Base-by-base conservation (phyloP, 2,888 invertebrate genomes). In the Cenopis cana region DNA sequence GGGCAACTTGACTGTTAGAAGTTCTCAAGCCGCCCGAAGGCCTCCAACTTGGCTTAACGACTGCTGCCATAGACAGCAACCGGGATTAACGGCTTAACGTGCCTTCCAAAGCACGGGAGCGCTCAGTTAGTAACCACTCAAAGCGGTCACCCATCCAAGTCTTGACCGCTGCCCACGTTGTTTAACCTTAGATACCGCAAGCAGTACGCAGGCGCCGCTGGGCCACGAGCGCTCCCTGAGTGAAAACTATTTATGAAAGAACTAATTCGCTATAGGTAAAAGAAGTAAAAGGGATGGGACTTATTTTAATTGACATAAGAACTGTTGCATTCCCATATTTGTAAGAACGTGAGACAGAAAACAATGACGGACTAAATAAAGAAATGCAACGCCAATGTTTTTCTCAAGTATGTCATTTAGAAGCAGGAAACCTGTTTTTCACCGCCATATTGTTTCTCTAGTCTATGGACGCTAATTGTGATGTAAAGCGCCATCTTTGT, bases 401-500 rank as follows among this genome's bases (percentile, higher is more conserved):
- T 66, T 61, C 82, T 77, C 76, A 82, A 80, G 80, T 80, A 80
- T 80, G 79, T 82, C 82, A 84, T 85, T 84, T 81, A 83, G 83
- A 85, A 83, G 81, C 82, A 84, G 86, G 86, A 88, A 89, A 89
- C 89, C 86, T 89, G 91, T 91, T 90, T 90, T 90, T 90, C 90
- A 86, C 77, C 77, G 78, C 79, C 81, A 85, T 88, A 90, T 90
- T 92, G 91, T 91, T 84, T 82, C 82, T 85, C 85, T 85, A 88
- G 86, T 89, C 86, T 89, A 85, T 87, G 80, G 82, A 78, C 77
- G 82, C 82, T 87, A 84, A 91, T 92, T 92, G 91, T 91, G 80
- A 92, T 91, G 90, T 85, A 87, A 90, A 90, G 85, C 79, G 81
- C 84, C 86, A 89, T 91, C 89, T 91, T 90, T 90, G 91, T 91